Evolutionary conservation across 1,140 invertebrate species (phyloP).

Genomic region (Scaptomyza pallida): DNA sequence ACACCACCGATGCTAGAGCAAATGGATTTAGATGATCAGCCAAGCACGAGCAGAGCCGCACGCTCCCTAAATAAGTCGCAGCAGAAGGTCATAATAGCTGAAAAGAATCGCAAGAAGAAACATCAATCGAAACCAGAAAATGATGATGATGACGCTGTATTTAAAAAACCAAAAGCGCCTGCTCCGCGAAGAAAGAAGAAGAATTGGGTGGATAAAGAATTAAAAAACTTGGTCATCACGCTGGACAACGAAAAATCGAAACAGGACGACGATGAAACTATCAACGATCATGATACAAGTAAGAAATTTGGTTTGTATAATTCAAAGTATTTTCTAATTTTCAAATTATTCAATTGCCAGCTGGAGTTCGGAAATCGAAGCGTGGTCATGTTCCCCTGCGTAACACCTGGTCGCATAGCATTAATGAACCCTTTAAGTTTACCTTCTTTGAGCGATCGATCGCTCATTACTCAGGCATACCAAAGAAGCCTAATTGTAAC

Average conservation of each 20-base stretch:
- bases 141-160: constrained; percentile 19
- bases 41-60: constrained; percentile 58
- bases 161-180: constrained; percentile 53
- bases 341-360: not conserved
- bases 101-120: too few species aligned
- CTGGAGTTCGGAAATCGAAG: constrained; percentile 56
- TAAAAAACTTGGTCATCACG: constrained; percentile 6
- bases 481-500: not conserved
- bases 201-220: not conserved
- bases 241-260: not conserved
- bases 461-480: not conserved
- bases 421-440: constrained; percentile 32
- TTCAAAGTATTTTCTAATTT: too few species aligned
- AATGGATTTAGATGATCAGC: constrained; percentile 24
- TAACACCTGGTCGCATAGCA: constrained; percentile 48
- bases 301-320: constrained; percentile 10
- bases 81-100: not conserved
- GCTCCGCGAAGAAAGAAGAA: constrained; percentile 28
- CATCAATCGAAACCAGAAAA: not conserved
- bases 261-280: not conserved
- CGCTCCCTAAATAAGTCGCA: not conserved
- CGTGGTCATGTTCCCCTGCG: constrained; percentile 64
- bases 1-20: not conserved
- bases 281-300: constrained; percentile 21
- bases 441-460: constrained; percentile 8